phyloP scores from a whole-genome alignment of 2,888 invertebrate species.

The Scotopteryx bipunctaria region DNA sequence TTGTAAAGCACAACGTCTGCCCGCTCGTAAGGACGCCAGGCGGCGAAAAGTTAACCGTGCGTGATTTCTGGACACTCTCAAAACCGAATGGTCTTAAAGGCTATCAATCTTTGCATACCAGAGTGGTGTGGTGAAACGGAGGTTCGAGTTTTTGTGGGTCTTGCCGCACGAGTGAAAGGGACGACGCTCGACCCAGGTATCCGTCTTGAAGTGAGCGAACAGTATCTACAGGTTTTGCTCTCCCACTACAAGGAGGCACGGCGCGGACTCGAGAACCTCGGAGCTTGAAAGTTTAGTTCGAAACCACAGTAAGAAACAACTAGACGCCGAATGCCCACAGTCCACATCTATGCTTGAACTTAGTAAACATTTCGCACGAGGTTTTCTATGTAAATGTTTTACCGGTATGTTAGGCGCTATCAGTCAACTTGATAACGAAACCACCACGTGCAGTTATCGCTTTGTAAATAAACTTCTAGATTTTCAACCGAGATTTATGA shows the following conservation, averaged over 20 bases:
- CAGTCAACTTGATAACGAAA: slow-evolving; percentile 34
- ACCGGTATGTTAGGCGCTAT: slow-evolving; percentile 35
- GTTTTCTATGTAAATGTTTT: slow-evolving; percentile 29
- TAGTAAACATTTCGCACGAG: slow-evolving; percentile 32
- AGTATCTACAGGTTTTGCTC: slow-evolving; percentile 83
- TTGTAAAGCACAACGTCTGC: slow-evolving; percentile 62
- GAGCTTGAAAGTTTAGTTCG: slow-evolving; percentile 76
- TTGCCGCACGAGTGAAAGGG: slow-evolving; percentile 68
- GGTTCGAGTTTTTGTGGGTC: slow-evolving; percentile 51
- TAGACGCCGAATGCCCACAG: slow-evolving; percentile 49
- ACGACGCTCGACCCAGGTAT: slow-evolving; percentile 70
- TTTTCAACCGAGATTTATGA: no score
- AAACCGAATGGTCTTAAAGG: slow-evolving; percentile 83
- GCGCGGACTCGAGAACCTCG: slow-evolving; percentile 67
- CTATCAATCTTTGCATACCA: slow-evolving; percentile 84
- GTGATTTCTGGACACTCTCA: slow-evolving; percentile 81
- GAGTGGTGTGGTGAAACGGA: slow-evolving; percentile 77
- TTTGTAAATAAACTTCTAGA: slow-evolving; percentile 16
- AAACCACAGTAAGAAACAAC: slow-evolving; percentile 65
- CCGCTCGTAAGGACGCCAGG: slow-evolving; percentile 78
- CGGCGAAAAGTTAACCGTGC: slow-evolving; percentile 81
- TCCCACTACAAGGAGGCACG: slow-evolving; percentile 80
- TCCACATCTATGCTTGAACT: slow-evolving; percentile 28
- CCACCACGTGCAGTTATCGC: slow-evolving; percentile 34
- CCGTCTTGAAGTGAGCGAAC: slow-evolving; percentile 75